Conservation (phyloP, 2,888 invertebrate genomes). For the Anodontia alba region DNA sequence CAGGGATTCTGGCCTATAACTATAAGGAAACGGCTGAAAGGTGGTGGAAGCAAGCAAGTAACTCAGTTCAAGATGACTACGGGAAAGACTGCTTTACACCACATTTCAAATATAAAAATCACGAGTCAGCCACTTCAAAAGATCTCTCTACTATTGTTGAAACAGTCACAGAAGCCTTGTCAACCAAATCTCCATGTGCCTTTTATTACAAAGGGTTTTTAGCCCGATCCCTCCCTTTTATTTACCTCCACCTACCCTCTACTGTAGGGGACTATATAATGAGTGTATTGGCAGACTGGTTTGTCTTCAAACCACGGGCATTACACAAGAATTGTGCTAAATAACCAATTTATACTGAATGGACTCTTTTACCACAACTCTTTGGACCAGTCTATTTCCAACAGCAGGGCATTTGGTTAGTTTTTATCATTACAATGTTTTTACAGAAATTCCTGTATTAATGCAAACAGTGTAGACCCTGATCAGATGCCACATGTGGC, state of each 20-base stretch:
- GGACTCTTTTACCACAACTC: too few species aligned
- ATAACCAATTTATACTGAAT: too few species aligned
- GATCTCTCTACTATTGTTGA: conserved; percentile 73
- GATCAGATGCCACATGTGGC: too few species aligned
- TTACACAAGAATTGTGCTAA: conserved; percentile 23
- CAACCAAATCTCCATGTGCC: conserved; percentile 69
- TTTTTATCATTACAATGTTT: too few species aligned
- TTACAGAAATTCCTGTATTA: too few species aligned
- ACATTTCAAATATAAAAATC: conserved; percentile 65
- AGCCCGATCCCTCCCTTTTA: conserved; percentile 72
- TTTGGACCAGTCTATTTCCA: too few species aligned
- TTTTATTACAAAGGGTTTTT: conserved; percentile 77
- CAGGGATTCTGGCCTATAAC: conserved; percentile 78
- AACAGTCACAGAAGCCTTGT: conserved; percentile 72
- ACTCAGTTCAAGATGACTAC: conserved; percentile 72
- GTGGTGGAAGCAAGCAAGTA: conserved; percentile 76
- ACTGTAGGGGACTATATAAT: conserved; percentile 67
- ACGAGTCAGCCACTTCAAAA: conserved; percentile 61
- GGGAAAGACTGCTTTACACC: conserved; percentile 75
- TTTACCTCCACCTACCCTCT: conserved; percentile 75
- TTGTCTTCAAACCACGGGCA: conserved; percentile 68
- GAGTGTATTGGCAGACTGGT: conserved; percentile 71
- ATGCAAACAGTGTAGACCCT: too few species aligned
- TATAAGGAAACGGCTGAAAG: conserved; percentile 67
- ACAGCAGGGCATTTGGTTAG: too few species aligned